Conservation (phyloP, 2,888 invertebrate species). For the Xanthia icteritia region DNA sequence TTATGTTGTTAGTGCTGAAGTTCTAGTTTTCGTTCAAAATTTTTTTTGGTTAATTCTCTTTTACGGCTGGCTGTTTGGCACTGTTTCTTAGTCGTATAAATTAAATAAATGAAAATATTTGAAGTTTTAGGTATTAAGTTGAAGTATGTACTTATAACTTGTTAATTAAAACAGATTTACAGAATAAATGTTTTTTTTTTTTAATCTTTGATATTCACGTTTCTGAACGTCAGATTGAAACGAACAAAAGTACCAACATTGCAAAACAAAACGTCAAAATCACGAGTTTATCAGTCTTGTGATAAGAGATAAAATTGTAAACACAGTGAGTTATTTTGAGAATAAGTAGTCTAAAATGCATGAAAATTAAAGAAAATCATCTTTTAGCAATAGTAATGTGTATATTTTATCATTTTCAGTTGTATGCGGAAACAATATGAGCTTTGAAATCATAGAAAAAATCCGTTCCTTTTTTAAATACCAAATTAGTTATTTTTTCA, state of each 20-base stretch:
- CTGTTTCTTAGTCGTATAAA: not conserved
- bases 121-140: not conserved
- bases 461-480: not conserved
- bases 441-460: not conserved
- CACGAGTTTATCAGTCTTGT: conserved; percentile 72
- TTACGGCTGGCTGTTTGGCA: not conserved
- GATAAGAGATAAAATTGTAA: conserved; percentile 70
- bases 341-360: conserved; percentile 2
- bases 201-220: not conserved
- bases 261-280: conserved; percentile 75
- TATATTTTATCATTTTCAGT: conserved; percentile 35
- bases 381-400: not conserved
- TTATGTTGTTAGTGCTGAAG: conserved; percentile 14
- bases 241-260: conserved; percentile 58
- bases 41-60: not conserved
- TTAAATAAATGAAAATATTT: not conserved
- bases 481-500: not conserved
- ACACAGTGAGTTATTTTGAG: conserved; percentile 62
- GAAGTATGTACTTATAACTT: not conserved
- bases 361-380: not conserved
- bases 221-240: conserved; percentile 43
- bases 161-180: not conserved
- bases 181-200: not conserved
- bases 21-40: not conserved
- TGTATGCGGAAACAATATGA: conserved; percentile 35